Conservation (phyloP, 2,888 invertebrate genomes). For the Orchesellides sinensis region DNA sequence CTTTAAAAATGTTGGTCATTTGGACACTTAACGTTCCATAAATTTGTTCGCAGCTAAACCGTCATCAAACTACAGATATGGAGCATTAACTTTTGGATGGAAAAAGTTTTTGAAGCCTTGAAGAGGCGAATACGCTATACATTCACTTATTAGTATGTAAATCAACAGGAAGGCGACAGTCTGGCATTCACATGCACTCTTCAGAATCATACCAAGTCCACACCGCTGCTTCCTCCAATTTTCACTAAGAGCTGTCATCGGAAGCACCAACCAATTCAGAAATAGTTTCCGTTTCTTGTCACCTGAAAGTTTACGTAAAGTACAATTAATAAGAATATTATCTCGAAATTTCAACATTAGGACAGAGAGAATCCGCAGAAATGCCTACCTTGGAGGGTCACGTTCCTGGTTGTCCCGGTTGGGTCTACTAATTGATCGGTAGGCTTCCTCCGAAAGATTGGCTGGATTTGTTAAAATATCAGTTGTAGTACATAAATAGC, state of each 20-base stretch:
- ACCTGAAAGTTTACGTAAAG: constrained; percentile 9
- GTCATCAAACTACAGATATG: constrained; percentile 1
- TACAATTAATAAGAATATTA: neutral
- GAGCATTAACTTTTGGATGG: constrained; percentile 47
- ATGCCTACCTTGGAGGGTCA: constrained; percentile 47
- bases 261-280: constrained; percentile 31
- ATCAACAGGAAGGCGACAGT: constrained; percentile 31
- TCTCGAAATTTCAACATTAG: neutral
- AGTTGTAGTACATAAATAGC: constrained; percentile 93
- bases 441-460: constrained; percentile 92
- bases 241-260: constrained; percentile 45
- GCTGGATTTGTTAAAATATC: constrained; percentile 94
- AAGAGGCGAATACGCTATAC: neutral
- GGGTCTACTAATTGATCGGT: constrained; percentile 82
- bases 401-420: constrained; percentile 59
- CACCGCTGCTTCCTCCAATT: neutral
- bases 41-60: neutral
- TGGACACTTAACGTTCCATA: neutral
- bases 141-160: neutral
- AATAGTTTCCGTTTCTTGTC: constrained; percentile 27
- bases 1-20: neutral
- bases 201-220: neutral
- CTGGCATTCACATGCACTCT: constrained; percentile 21
- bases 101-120: constrained; percentile 19
- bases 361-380: neutral